Percentiles rank a stretch among this genome's conserved stretches.
Evolutionary conservation across 2,113 vertebrate genomes (phyloP).

Genomic region (mouse (Mus musculus)): DNA sequence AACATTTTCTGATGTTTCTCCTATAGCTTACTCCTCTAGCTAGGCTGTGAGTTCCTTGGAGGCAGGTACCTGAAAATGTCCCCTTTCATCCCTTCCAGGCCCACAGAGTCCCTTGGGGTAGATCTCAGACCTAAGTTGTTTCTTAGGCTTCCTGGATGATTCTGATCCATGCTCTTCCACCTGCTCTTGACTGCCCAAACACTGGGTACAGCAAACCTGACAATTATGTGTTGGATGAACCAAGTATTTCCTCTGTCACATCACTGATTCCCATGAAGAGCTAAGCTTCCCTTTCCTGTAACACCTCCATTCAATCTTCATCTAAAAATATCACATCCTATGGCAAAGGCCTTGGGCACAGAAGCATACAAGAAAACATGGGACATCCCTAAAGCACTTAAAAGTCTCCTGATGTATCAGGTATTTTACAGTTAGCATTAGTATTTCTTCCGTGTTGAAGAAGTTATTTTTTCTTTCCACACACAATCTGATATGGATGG

Average conservation of each 20-base stretch:
- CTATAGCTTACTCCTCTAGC: background rate
- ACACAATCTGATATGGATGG: background rate
- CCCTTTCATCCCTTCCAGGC: background rate
- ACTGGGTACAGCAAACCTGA: background rate
- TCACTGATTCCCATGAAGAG: background rate
- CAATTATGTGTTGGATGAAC: background rate
- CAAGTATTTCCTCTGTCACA: background rate
- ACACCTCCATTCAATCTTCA: background rate
- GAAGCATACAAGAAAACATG: background rate
- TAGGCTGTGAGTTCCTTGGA: background rate
- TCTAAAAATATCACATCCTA: background rate
- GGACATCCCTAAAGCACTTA: background rate
- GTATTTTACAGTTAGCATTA: background rate
- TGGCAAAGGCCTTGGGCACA: background rate
- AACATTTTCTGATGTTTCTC: background rate
- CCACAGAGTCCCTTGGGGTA: background rate
- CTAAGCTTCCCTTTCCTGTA: background rate
- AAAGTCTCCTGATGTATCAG: background rate
- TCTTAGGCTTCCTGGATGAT: background rate
- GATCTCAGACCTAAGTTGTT: background rate
- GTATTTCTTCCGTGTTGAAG: constrained; percentile 4
- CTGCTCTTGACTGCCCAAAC: background rate
- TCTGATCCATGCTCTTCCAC: background rate
- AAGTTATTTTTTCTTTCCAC: background rate
- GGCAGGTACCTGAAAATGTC: background rate